Evolutionary conservation across 2,797 vertebrate species (phyloP).

Genomic region (Intellagama lesueurii): DNA sequence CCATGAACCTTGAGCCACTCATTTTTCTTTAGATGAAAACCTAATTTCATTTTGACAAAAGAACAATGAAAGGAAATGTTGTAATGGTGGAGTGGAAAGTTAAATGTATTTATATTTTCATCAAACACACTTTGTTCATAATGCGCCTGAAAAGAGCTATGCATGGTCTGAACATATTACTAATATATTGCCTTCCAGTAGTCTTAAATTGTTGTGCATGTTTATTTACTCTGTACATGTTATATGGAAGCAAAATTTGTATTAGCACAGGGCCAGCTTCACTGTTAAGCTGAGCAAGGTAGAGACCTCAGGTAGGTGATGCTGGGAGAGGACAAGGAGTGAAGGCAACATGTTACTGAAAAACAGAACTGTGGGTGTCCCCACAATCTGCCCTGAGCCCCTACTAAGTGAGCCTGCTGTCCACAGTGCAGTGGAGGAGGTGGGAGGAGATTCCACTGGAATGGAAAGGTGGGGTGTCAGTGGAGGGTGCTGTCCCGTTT

Average conservation of each 20-base stretch:
- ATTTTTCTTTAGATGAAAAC: constrained; percentile 33
- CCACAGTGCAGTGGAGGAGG: no score
- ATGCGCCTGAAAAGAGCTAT: constrained; percentile 7
- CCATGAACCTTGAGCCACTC: constrained; percentile 15
- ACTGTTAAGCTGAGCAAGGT: background rate
- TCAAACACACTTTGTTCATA: constrained; percentile 11
- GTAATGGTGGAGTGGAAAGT: background rate
- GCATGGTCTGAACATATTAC: constrained; percentile 8
- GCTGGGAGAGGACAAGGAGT: background rate
- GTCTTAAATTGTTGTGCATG: background rate
- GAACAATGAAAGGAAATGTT: constrained; percentile 38
- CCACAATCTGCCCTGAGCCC: no score
- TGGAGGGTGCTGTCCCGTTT: background rate
- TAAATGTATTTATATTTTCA: constrained; percentile 38
- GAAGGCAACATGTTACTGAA: background rate
- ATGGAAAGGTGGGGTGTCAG: no score
- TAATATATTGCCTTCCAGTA: background rate
- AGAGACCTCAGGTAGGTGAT: background rate
- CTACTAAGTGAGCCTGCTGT: no score
- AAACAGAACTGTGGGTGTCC: no score
- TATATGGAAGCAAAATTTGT: no score
- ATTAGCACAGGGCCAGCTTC: background rate
- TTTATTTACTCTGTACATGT: background rate
- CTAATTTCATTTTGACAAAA: constrained; percentile 26
- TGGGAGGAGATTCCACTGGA: no score